phyloP scores from a whole-genome alignment of 2,797 vertebrate species.

The Chelon auratus region DNA sequence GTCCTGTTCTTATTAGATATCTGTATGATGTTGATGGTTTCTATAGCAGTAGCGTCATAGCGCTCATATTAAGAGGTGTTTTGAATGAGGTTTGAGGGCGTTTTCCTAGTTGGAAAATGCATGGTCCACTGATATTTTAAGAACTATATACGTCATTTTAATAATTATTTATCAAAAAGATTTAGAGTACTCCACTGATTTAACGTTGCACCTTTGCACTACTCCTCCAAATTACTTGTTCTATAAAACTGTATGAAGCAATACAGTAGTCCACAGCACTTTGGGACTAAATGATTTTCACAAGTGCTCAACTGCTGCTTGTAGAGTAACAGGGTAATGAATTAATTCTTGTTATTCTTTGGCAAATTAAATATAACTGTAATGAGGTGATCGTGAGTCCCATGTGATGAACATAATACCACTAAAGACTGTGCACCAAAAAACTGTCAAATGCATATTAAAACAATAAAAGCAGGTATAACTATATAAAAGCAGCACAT shows the following conservation, averaged over 20 bases:
- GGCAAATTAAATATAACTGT: neutral
- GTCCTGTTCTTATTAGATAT: too few species aligned
- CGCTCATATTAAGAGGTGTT: too few species aligned
- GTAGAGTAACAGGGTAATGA: neutral
- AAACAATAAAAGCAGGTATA: neutral
- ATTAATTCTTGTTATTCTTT: neutral
- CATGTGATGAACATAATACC: neutral
- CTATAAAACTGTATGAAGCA: too few species aligned
- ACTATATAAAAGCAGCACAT: neutral
- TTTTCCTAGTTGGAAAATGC: too few species aligned
- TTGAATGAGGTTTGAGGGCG: too few species aligned
- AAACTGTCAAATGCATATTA: neutral
- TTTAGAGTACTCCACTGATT: neutral
- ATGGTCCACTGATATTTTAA: too few species aligned
- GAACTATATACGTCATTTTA: too few species aligned
- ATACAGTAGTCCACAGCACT: too few species aligned
- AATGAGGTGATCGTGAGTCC: neutral
- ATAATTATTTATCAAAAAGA: neutral
- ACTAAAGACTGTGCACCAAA: neutral
- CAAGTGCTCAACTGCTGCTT: neutral
- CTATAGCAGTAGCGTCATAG: too few species aligned
- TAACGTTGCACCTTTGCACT: neutral
- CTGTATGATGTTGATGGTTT: too few species aligned
- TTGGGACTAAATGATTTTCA: neutral
- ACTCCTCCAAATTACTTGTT: too few species aligned